phyloP scores from a whole-genome alignment of 2,113 vertebrate species.

The Actinemys pallida region DNA sequence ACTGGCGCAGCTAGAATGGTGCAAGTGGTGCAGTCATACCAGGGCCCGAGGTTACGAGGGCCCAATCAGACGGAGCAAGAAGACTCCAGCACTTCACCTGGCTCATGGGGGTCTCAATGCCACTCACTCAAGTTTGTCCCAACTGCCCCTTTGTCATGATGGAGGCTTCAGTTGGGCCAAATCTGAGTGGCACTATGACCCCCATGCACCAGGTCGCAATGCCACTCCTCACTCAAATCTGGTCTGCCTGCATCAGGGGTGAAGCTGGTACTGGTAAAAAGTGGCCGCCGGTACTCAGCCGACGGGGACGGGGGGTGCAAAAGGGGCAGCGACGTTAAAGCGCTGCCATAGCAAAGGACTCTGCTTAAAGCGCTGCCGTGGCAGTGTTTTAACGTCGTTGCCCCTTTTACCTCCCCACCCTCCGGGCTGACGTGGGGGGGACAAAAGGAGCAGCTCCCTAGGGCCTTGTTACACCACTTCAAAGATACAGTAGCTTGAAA shows the following conservation, averaged over 20 bases:
- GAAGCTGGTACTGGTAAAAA: too few relatives aligned
- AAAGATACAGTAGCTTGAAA: not conserved
- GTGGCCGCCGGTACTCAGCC: too few relatives aligned
- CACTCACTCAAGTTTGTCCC: too few relatives aligned
- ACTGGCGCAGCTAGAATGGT: not conserved
- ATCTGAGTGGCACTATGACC: not conserved
- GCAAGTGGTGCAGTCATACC: not conserved
- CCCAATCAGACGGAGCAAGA: not conserved
- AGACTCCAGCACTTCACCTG: not conserved
- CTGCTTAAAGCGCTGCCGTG: too few relatives aligned
- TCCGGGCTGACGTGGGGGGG: too few relatives aligned
- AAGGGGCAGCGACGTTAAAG: too few relatives aligned
- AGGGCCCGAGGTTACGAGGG: not conserved
- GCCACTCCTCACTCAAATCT: not conserved
- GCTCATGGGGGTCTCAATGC: not conserved
- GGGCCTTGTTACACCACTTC: not conserved
- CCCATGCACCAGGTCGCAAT: not conserved
- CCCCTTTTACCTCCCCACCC: too few relatives aligned
- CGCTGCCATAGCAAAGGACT: too few relatives aligned
- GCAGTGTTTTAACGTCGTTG: too few relatives aligned
- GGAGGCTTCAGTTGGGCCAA: not conserved
- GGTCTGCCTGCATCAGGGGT: not conserved
- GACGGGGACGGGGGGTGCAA: too few relatives aligned
- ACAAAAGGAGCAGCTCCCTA: too few relatives aligned
- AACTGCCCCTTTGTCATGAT: not conserved